Evolutionary conservation across 2,113 vertebrate species (phyloP), one percentile per base, ranked within the genome.

Genomic region (Lipotes vexillifer): DNA sequence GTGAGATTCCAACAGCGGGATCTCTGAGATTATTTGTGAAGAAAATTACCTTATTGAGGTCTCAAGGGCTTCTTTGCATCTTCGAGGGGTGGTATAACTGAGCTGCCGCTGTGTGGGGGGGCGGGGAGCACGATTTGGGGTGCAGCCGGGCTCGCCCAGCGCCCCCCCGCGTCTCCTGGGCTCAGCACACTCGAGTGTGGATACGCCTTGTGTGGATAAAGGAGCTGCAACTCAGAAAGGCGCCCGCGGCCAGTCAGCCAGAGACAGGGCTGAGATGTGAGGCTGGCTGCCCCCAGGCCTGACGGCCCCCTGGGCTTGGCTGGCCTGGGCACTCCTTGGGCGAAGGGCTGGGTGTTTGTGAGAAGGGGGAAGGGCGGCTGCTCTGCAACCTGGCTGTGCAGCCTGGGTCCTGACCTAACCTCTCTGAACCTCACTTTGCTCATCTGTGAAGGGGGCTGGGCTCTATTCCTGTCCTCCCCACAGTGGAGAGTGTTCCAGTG

Each of bases 311-410:
- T 29, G 36, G 63, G 23, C 27, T 46, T 41, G 46, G n/a, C 2
- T 5, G 46, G 59, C 9, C 14, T 17, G 44, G 7, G 11, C 0
- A 8, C 8, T 36, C 55, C 17, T 6, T 31, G 57, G 68, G 44
- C 8, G 5, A 20, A 3, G 61, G 75, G 27, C 2, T 17, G 8
- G 21, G 7, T 8, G 0, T 15, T 31, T 8, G 1, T 8, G 33
- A 27, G 33, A 10, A 52, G 33, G 25, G 0, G 3, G 5, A 20
- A 1, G 0, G 31, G 8, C 20, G 12, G 6, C 36, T 4, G 2
- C 46, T 36, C 61, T 46, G 36, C 59, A 12, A 10, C 10, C 2
- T 4, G 74, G 59, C 23, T 36, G 46, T 57, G 36, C 57, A 4
- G 6, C 3, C 4, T 11, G 36, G 31, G 36, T 9, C 21, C 31